These are phyloP conservation scores for Drosophila stalkeri DNA, from an alignment of 2,888 invertebrate genomes.

Conservation along the genomic window DNA sequence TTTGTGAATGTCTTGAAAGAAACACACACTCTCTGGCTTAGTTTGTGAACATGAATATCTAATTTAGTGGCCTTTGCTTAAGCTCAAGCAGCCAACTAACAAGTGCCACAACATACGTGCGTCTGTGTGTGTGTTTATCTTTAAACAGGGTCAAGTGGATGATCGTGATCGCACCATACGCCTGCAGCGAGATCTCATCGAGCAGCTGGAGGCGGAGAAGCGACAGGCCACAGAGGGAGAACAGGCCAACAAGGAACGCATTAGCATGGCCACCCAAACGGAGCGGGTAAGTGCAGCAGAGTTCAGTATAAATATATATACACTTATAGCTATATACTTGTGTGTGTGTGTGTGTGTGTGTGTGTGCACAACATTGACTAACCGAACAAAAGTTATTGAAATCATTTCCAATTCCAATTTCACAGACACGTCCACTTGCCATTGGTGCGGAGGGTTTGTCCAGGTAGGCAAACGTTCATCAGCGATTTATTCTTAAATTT, in stretches of 20 bases:
- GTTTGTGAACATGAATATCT: conserved; percentile 50
- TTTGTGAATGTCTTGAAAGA: conserved; percentile 35
- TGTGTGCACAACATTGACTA: conserved; percentile 70
- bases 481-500: conserved; percentile 25
- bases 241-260: conserved; percentile 86
- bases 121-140: conserved; percentile 6
- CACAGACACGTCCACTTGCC: conserved; percentile 85
- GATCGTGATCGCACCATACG: conserved; percentile 94
- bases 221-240: conserved; percentile 45
- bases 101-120: conserved; percentile 22
- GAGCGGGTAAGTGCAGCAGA: conserved; percentile 88
- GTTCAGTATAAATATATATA: no score
- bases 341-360: conserved; percentile 33
- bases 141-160: conserved; percentile 91
- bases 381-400: conserved; percentile 63
- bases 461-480: conserved; percentile 82
- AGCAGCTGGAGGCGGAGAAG: conserved; percentile 86
- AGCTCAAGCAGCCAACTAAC: conserved; percentile 46
- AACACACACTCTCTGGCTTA: conserved; percentile 71
- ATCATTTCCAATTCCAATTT: conserved; percentile 67
- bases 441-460: conserved; percentile 85
- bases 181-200: conserved; percentile 91
- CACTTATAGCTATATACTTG: not conserved
- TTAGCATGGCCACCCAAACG: conserved; percentile 94
- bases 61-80: conserved; percentile 61